Evolutionary conservation across 2,888 invertebrate species (phyloP), one percentile per base, ranked within the genome.

Genomic region (Syritta pipiens): DNA sequence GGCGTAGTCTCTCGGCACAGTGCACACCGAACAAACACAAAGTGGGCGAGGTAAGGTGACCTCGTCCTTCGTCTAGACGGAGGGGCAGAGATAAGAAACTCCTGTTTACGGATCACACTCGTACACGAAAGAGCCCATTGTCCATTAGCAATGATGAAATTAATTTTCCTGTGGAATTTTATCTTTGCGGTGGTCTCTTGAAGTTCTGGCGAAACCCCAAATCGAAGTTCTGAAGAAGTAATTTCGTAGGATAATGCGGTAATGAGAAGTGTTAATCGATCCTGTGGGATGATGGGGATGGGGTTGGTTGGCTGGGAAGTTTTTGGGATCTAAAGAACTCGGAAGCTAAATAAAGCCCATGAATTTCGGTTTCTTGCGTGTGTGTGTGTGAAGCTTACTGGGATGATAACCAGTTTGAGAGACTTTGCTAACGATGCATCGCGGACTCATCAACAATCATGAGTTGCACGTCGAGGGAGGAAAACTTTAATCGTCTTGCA

Each of bases 21-120:
- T 68, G 68, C 53, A 75, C 19, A n/a, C 19, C 40, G 46, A 19
- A 51, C 19, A n/a, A 24, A 51, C 26, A 35, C 24, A 26, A 37
- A 28, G 62, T 37, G 44, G 53, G 60, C 28, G 53, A 51, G 12
- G 19, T 28, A 28, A 28, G 4, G 24, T 19, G 37, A 17, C 5
- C 37, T 4, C 14, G 7, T 2, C 32, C 35, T 12, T 20, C 24
- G 67, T 67, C 55, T 48, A 55, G 67, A 67, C 67, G 9, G 12
- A 7, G 0, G 19, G n/a, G n/a, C n/a, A 40, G 2, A 24, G 40
- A 14, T 26, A 19, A 48, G 40, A 14, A 9, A 28, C n/a, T 9
- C 12, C 1, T 12, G 9, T 17, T 12, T 17, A 14, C 5, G 9
- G 22, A 14, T 22, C 17, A 37, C n/a, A n/a, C n/a, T n/a, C 30